Conservation (phyloP, 2,888 invertebrate genomes). For the Heliconius aoede region DNA sequence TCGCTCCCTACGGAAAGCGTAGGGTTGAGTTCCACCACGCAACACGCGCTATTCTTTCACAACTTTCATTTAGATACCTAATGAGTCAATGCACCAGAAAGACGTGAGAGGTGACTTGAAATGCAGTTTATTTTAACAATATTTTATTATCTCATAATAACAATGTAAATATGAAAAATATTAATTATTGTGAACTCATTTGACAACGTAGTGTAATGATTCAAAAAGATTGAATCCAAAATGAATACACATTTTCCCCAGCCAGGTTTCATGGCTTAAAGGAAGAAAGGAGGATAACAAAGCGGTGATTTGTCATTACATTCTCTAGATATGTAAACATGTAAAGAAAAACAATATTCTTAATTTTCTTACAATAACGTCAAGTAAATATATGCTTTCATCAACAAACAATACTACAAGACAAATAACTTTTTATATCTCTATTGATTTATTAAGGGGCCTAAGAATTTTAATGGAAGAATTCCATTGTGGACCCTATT, state of each 20-base stretch:
- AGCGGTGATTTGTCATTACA: not conserved
- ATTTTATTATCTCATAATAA: not conserved
- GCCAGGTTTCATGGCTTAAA: too few relatives aligned
- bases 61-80: too few relatives aligned
- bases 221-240: not conserved
- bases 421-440: slow-evolving; percentile 30
- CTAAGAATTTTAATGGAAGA: slow-evolving; percentile 35
- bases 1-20: too few relatives aligned
- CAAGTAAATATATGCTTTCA: slow-evolving; percentile 6
- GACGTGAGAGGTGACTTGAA: too few relatives aligned
- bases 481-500: slow-evolving; percentile 36
- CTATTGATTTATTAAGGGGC: slow-evolving; percentile 37
- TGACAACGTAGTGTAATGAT: not conserved
- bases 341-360: not conserved
- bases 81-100: too few relatives aligned
- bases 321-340: not conserved
- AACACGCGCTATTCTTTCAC: too few relatives aligned
- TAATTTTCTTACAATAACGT: not conserved
- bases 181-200: not conserved
- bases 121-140: not conserved
- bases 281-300: not conserved
- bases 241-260: not conserved
- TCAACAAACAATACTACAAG: slow-evolving; percentile 6
- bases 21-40: too few relatives aligned
- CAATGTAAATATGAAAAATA: not conserved